Evolutionary conservation across 2,113 vertebrate species (phyloP).

Genomic region (Hyla sarda): DNA sequence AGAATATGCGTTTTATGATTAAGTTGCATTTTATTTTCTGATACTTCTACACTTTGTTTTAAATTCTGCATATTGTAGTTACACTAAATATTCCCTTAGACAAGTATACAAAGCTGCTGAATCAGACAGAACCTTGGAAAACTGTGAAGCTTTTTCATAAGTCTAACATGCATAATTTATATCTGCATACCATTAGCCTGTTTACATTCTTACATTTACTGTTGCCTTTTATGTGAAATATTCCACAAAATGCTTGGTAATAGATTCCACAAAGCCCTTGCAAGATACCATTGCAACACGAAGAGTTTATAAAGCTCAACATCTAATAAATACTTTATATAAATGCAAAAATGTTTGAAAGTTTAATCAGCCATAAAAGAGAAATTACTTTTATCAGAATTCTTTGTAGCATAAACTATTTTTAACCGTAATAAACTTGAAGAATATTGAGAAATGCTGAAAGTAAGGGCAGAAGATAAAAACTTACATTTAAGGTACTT

Average conservation of each 20-base stretch:
- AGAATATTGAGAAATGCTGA: not conserved
- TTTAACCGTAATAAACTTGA: conserved; percentile 5
- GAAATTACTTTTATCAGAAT: conserved; percentile 26
- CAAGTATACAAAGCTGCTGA: conserved; percentile 79
- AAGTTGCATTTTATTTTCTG: conserved; percentile 69
- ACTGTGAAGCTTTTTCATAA: conserved; percentile 80
- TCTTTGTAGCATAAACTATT: conserved; percentile 33
- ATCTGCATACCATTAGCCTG: conserved; percentile 85
- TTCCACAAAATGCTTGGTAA: conserved; percentile 76
- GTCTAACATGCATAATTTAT: conserved; percentile 85
- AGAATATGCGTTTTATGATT: conserved; percentile 29
- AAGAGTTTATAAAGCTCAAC: conserved; percentile 79
- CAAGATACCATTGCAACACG: conserved; percentile 70
- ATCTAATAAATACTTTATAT: conserved; percentile 80
- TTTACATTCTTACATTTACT: conserved; percentile 81
- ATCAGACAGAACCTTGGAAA: conserved; percentile 82
- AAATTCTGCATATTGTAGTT: conserved; percentile 83
- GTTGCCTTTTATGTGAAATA: conserved; percentile 79
- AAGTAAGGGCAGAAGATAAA: not conserved
- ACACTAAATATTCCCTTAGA: conserved; percentile 83
- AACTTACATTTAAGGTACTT: not conserved
- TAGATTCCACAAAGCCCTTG: conserved; percentile 73
- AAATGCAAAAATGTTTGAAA: conserved; percentile 64
- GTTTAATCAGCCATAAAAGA: conserved; percentile 30
- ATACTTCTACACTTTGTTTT: conserved; percentile 78